A percentile compares a stretch with the other conserved stretches of the same genome.
Evolutionary conservation across 2,888 invertebrate species (phyloP).

Genomic region (Gryllus longicercus): DNA sequence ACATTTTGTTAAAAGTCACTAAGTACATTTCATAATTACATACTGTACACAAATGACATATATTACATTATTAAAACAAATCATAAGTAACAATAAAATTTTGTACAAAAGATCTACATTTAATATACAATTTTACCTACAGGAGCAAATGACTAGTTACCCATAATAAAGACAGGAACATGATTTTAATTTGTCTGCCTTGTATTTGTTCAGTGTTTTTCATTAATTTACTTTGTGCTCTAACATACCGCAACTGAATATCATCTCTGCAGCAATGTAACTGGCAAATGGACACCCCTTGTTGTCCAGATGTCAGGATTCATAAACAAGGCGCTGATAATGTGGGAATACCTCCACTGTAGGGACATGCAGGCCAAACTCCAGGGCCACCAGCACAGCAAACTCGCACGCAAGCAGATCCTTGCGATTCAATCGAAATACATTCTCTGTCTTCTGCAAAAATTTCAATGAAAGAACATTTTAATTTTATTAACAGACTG

Average conservation of each 20-base stretch:
- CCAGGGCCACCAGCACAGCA: slow-evolving; percentile 88
- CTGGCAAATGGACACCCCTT: not conserved
- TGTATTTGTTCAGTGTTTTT: too few relatives aligned
- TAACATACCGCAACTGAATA: not conserved
- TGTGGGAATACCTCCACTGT: slow-evolving; percentile 90
- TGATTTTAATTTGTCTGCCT: too few relatives aligned
- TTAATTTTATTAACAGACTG: too few relatives aligned
- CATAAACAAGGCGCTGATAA: slow-evolving; percentile 89
- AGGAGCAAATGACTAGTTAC: not conserved
- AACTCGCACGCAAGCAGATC: slow-evolving; percentile 91
- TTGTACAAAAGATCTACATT: not conserved
- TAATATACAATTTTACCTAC: not conserved
- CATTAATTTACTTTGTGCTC: not conserved
- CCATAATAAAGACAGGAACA: not conserved
- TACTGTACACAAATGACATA: not conserved
- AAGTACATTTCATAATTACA: not conserved
- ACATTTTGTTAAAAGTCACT: not conserved
- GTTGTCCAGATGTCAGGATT: slow-evolving; percentile 64
- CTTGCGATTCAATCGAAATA: slow-evolving; percentile 84
- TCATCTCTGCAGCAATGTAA: not conserved
- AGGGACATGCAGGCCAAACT: slow-evolving; percentile 90
- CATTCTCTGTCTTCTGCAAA: slow-evolving; percentile 80
- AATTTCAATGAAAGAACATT: not conserved
- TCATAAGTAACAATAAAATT: not conserved
- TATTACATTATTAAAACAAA: not conserved